Evolutionary conservation across 2,888 invertebrate genomes (phyloP).

Genomic region (Sminthurides aquaticus): DNA sequence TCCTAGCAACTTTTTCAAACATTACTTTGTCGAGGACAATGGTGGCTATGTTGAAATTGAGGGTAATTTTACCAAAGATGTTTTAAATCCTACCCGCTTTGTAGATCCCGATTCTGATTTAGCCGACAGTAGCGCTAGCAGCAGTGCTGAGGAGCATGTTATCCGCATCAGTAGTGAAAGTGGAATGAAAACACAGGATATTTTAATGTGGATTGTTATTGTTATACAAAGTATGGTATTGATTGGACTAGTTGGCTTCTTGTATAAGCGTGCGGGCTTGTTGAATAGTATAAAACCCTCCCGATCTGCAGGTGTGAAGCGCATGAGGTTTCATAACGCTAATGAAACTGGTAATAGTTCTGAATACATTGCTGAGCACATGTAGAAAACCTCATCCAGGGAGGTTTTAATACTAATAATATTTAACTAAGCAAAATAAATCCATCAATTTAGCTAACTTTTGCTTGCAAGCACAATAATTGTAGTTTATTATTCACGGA

Average conservation of each 20-base stretch:
- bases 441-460: too few relatives aligned
- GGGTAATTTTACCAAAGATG: not conserved
- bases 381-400: too few relatives aligned
- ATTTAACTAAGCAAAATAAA: too few relatives aligned
- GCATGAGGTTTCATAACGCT: not conserved
- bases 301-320: not conserved
- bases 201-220: not conserved
- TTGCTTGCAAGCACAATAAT: too few relatives aligned
- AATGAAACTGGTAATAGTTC: not conserved
- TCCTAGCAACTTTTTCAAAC: slow-evolving; percentile 31
- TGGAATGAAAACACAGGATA: not conserved
- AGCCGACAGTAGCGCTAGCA: not conserved
- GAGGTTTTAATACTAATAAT: too few relatives aligned
- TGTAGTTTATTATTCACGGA: too few relatives aligned
- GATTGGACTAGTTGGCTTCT: too few relatives aligned
- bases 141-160: not conserved
- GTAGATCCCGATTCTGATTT: not conserved
- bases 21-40: slow-evolving; percentile 5
- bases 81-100: not conserved
- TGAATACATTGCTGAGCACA: not conserved
- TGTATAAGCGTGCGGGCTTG: too few relatives aligned
- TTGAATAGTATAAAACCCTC: too few relatives aligned
- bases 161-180: not conserved
- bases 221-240: not conserved
- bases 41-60: not conserved